Evolutionary conservation across 2,113 vertebrate genomes (phyloP), one percentile per base, ranked within the genome.

Genomic region (Condylura cristata): DNA sequence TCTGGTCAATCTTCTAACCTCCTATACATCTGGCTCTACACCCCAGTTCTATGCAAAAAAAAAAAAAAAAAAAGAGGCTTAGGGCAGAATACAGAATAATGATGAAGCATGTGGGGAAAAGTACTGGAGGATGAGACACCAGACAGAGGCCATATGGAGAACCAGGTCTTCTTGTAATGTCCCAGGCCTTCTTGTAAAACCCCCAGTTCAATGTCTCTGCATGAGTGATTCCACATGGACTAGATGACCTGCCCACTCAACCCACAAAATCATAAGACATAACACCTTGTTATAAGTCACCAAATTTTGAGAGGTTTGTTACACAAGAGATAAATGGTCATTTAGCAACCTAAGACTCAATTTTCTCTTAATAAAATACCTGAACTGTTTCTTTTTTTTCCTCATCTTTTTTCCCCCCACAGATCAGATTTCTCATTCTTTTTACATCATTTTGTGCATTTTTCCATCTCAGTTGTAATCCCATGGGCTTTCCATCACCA

Each of bases 351-450:
- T 63, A 84, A 58, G 16, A 70, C 6, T 76, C n/a, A 30, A 80
- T 34, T 85, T 72, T 32, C 68, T 87, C 41, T 90, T 83, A 75
- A 82, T 89, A 74, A 87, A 68, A 80, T 81, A 80, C 5, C 86
- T 72, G 86, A 56, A 65, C 17, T 13, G 56, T 74, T 90, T 70
- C 5, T 86, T 86, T n/a, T n/a, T n/a, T n/a, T n/a, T n/a, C n/a
- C n/a, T n/a, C n/a, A n/a, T n/a, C n/a, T n/a, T n/a, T n/a, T n/a
- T n/a, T n/a, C n/a, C n/a, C n/a, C n/a, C n/a, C n/a, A n/a, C n/a
- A n/a, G n/a, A n/a, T n/a, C n/a, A n/a, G n/a, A n/a, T n/a, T n/a
- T n/a, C n/a, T n/a, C n/a, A n/a, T n/a, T n/a, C n/a, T n/a, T n/a
- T n/a, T n/a, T n/a, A n/a, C n/a, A n/a, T n/a, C n/a, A n/a, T n/a